phyloP scores from a whole-genome alignment of 2,888 invertebrate species.

The Tanytarsus gracilentus region DNA sequence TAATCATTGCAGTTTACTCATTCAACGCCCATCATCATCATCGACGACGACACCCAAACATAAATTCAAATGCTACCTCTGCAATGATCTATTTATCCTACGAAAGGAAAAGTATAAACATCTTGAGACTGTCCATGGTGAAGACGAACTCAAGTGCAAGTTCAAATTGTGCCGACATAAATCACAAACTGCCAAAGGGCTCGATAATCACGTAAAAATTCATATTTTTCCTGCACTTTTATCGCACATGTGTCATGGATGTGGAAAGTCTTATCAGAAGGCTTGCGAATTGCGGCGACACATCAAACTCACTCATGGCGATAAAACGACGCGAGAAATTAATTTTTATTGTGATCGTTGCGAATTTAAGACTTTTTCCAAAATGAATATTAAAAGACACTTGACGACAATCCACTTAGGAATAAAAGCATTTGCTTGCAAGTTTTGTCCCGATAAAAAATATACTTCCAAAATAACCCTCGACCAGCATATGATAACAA shows the following conservation, averaged over 20 bases:
- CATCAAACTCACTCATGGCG: neutral
- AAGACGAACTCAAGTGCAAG: neutral
- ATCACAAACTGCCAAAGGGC: constrained; percentile 1
- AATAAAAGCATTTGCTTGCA: constrained; percentile 10
- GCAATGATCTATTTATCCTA: neutral
- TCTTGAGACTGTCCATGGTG: neutral
- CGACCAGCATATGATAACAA: constrained; percentile 19
- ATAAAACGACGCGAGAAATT: neutral
- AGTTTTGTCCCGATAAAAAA: constrained; percentile 19
- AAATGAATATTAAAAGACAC: neutral
- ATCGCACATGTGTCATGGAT: constrained; percentile 15
- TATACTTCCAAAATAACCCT: constrained; percentile 21
- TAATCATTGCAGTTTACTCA: too few relatives aligned
- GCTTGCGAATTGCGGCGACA: neutral
- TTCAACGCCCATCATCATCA: too few relatives aligned
- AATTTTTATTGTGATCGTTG: neutral
- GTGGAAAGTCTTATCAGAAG: constrained; percentile 5
- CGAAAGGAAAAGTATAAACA: constrained; percentile 16
- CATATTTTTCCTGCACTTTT: constrained; percentile 12
- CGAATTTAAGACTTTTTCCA: neutral
- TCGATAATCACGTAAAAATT: constrained; percentile 11
- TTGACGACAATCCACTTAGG: constrained; percentile 13
- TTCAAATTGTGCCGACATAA: constrained; percentile 13
- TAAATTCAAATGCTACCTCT: constrained; percentile 17
- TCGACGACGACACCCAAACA: neutral